phyloP scores from a whole-genome alignment of 2,888 invertebrate genomes.

The Nineta flava region DNA sequence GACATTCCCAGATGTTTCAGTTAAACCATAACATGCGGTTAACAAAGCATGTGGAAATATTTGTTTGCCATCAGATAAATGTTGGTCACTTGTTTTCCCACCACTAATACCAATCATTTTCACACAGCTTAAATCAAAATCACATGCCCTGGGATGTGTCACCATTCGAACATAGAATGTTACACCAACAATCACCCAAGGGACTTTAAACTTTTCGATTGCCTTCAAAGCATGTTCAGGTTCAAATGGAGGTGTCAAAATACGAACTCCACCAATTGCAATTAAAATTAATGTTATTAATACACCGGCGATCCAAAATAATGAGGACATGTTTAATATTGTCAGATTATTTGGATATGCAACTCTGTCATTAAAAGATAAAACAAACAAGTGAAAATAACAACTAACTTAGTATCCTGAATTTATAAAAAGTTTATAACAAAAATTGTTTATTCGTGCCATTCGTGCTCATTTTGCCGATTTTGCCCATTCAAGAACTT shows the following conservation, averaged over 20 bases:
- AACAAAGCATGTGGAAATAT: not conserved
- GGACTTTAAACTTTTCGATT: not conserved
- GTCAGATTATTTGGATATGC: not conserved
- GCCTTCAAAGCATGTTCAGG: not conserved
- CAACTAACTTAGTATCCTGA: too few relatives aligned
- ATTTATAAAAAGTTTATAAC: too few relatives aligned
- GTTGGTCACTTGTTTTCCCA: not conserved
- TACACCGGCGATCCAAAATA: not conserved
- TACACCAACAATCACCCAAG: not conserved
- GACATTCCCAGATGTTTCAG: not conserved
- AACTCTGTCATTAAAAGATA: too few relatives aligned
- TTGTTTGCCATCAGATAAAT: not conserved
- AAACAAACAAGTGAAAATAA: too few relatives aligned
- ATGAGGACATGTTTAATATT: not conserved
- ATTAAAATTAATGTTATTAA: not conserved
- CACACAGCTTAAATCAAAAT: not conserved
- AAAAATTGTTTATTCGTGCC: too few relatives aligned
- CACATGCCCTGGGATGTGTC: not conserved
- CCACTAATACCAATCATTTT: not conserved
- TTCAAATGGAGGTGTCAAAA: not conserved
- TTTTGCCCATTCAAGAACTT: too few relatives aligned
- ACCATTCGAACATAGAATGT: not conserved
- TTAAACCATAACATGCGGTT: not conserved
- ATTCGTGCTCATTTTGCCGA: too few relatives aligned
- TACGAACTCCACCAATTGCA: not conserved